Evolutionary conservation across 2,888 invertebrate species (phyloP).

Genomic region (Andrena flavipes): DNA sequence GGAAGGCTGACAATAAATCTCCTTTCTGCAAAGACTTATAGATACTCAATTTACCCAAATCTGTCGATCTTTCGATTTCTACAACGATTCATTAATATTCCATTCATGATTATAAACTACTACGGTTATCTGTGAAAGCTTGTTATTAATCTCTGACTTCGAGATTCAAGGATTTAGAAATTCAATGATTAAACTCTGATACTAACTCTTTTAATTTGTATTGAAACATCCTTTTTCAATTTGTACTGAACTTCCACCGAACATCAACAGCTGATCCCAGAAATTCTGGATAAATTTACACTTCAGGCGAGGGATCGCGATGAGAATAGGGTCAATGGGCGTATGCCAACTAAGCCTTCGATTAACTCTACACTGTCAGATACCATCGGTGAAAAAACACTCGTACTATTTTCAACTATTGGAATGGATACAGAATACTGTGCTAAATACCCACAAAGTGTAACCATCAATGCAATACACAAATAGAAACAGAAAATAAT

Average conservation of each 20-base stretch:
- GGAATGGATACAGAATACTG: neutral
- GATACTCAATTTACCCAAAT: neutral
- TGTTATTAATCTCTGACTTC: no score
- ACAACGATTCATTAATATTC: no score
- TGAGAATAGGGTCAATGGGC: conserved; percentile 11
- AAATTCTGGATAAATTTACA: conserved; percentile 17
- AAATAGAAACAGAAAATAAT: no score
- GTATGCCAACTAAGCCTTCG: conserved; percentile 10
- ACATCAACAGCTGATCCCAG: neutral
- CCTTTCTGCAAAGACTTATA: neutral
- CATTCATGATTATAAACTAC: no score
- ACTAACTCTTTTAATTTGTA: no score
- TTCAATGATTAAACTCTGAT: no score
- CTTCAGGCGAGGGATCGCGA: conserved; percentile 5
- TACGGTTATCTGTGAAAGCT: no score
- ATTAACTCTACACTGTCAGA: conserved; percentile 7
- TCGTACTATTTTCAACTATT: conserved; percentile 2
- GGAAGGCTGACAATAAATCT: neutral
- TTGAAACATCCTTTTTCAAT: neutral
- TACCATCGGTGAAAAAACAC: conserved; percentile 6
- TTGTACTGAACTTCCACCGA: neutral
- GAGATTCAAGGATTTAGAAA: no score
- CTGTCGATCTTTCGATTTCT: neutral
- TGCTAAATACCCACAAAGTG: neutral
- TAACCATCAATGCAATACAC: no score